A percentile compares a stretch with the other conserved stretches of the same genome.
These are phyloP conservation scores for Psephotus haematonotus DNA, from an alignment of 2,113 vertebrate genomes.

Conservation along the genomic window DNA sequence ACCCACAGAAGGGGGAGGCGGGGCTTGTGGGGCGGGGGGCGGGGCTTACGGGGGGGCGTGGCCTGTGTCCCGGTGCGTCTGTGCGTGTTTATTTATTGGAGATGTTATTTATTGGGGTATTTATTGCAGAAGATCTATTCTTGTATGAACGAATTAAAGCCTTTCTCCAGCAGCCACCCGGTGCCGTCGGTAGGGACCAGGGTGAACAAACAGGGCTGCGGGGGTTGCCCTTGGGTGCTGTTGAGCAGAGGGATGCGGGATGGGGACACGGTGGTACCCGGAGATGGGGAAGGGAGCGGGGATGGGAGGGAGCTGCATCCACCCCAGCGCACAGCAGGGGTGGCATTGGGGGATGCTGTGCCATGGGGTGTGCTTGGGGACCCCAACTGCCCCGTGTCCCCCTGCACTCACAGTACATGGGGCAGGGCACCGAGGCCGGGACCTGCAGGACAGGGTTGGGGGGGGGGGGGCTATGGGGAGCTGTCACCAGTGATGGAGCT, in stretches of 20 bases:
- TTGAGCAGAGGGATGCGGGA: neutral
- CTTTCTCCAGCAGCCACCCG: conserved; percentile 60
- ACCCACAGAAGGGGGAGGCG: too few species aligned
- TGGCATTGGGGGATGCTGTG: neutral
- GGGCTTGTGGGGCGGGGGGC: neutral
- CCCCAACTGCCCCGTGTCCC: too few species aligned
- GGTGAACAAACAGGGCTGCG: too few species aligned
- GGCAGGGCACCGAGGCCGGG: neutral
- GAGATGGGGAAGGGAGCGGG: neutral
- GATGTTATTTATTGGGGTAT: conserved; percentile 85
- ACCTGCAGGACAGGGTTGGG: neutral
- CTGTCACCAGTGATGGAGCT: too few species aligned
- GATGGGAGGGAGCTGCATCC: too few species aligned
- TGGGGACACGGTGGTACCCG: neutral
- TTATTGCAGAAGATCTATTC: conserved; percentile 86
- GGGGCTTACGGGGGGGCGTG: neutral
- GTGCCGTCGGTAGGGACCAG: too few species aligned
- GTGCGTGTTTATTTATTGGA: conserved; percentile 84
- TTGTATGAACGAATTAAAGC: conserved; percentile 83
- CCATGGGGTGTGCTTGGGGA: neutral
- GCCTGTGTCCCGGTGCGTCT: conserved; percentile 66
- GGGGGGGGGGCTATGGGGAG: too few species aligned
- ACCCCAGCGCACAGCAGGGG: too few species aligned
- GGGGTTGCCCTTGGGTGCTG: too few species aligned
- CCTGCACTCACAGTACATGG: too few species aligned